Evolutionary conservation across 1,140 invertebrate genomes (phyloP).

Genomic region (Reticulitermes speratus): DNA sequence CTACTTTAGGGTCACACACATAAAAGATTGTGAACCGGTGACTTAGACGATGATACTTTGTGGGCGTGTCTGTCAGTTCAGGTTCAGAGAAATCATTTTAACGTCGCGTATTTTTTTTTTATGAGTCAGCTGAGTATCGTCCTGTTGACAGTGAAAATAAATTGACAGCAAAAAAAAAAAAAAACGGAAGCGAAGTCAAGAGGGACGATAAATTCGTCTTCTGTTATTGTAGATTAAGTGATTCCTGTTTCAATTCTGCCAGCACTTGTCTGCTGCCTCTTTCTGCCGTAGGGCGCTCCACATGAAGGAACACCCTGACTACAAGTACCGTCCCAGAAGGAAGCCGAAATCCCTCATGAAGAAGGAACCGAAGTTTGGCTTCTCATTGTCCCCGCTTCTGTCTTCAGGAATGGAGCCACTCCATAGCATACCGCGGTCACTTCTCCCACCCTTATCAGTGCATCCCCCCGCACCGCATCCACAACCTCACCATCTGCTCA

Average conservation of each 20-base stretch:
- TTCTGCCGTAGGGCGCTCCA: conserved; percentile 74
- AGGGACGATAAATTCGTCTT: background rate
- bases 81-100: no score
- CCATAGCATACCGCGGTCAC: conserved; percentile 34
- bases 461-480: background rate
- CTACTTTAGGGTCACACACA: no score
- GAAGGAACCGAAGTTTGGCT: conserved; percentile 71
- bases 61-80: no score
- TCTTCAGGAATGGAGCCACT: conserved; percentile 27
- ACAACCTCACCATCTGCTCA: conserved; percentile 43
- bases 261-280: background rate
- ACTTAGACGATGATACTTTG: no score
- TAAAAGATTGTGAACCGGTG: no score
- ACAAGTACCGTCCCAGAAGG: conserved; percentile 89
- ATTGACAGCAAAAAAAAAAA: no score
- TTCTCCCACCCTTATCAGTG: conserved; percentile 46
- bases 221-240: no score
- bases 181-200: background rate
- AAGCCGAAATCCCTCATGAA: conserved; percentile 81
- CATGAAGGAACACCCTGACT: conserved; percentile 97
- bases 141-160: no score
- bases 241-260: no score
- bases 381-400: conserved; percentile 61
- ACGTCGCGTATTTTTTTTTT: no score
- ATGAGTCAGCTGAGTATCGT: no score